Evolutionary conservation across 2,113 vertebrate species (phyloP).

Genomic region (Sialia sialis): DNA sequence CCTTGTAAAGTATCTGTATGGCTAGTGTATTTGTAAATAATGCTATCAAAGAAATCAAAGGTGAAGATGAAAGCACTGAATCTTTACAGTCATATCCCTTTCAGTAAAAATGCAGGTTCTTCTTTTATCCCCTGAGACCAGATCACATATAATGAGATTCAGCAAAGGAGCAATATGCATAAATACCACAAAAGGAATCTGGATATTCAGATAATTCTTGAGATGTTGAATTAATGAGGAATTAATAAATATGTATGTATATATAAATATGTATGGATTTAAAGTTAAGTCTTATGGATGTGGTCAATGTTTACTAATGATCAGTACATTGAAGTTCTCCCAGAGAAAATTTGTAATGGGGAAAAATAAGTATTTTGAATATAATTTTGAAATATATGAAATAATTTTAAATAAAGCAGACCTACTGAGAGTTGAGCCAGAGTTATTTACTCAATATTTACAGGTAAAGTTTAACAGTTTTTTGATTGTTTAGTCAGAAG

Average conservation of each 20-base stretch:
- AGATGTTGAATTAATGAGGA: background rate
- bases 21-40: background rate
- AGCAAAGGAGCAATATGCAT: background rate
- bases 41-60: background rate
- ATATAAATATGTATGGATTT: background rate
- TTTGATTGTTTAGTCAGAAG: background rate
- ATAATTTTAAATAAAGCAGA: background rate
- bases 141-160: background rate
- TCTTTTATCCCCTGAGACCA: background rate
- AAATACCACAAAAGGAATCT: background rate
- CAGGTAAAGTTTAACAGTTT: background rate
- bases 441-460: background rate
- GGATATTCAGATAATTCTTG: background rate
- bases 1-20: background rate
- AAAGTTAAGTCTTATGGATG: background rate
- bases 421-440: background rate
- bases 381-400: background rate
- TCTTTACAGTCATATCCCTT: background rate
- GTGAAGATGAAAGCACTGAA: background rate
- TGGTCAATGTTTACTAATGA: background rate
- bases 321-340: background rate
- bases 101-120: background rate
- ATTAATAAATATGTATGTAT: background rate
- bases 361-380: background rate
- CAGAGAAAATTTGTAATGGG: background rate